These are phyloP conservation scores for Eumeta japonica DNA, from an alignment of 1,140 invertebrate genomes.

Conservation along the genomic window DNA sequence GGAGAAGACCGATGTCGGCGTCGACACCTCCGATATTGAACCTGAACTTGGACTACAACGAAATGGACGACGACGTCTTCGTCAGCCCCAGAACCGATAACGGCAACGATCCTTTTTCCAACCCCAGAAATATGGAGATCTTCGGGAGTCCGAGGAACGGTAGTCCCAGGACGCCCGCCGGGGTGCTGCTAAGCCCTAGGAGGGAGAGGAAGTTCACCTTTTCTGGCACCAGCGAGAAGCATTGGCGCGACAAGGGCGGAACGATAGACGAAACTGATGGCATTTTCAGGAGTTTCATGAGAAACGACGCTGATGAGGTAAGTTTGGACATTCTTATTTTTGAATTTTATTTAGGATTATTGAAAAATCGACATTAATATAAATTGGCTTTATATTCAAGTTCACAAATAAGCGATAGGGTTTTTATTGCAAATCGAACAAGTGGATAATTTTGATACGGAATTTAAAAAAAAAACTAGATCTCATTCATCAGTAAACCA, in stretches of 20 bases:
- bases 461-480: too few relatives aligned
- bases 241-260: conserved; percentile 48
- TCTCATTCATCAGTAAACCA: too few relatives aligned
- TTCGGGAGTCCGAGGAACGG: conserved; percentile 23
- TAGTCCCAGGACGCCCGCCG: conserved; percentile 28
- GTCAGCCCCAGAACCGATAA: conserved; percentile 29
- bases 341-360: background rate
- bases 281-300: background rate
- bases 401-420: too few relatives aligned
- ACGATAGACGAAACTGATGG: conserved; percentile 44
- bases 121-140: conserved; percentile 36
- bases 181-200: conserved; percentile 38
- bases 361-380: too few relatives aligned
- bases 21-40: conserved; percentile 34
- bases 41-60: conserved; percentile 34
- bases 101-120: conserved; percentile 38
- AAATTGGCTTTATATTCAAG: too few relatives aligned
- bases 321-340: too few relatives aligned
- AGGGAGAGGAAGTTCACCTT: conserved; percentile 41
- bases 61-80: conserved; percentile 46
- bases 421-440: too few relatives aligned
- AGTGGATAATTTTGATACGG: too few relatives aligned
- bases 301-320: conserved; percentile 33
- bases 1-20: conserved; percentile 18
- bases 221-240: conserved; percentile 39